Evolutionary conservation across 2,797 vertebrate species (phyloP), one percentile per base, ranked within the genome.

Genomic region (Apogon talboti): DNA sequence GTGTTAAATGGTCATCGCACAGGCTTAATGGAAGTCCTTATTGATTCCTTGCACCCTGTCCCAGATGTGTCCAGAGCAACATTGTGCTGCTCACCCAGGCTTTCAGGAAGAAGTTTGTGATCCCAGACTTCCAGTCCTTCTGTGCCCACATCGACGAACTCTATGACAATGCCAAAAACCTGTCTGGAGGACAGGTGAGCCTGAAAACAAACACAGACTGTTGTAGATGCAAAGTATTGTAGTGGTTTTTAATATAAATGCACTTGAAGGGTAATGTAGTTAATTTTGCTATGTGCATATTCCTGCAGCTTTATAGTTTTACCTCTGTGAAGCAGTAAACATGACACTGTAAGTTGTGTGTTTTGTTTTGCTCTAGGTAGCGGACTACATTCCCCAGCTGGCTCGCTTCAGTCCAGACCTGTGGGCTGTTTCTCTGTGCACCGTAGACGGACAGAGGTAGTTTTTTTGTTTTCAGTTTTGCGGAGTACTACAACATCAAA

Each of bases 61-160:
- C 37, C 81, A 99, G 98, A 87, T 99, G 98, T 86, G 97, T 99
- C 76, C 97, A 98, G 81, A 98, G 96, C 92, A 99, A 99, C 92
- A 99, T 99, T 38, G 97, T 99, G 30, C 90, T 99, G 88, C 94
- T 99, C 73, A 99, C 98, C 38, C 98, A 99, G 92, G 98, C 98
- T 52, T 99, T 99, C 90, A 93, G 98, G 80, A 96, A 97, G 92
- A 99, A 99, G 92, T 99, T 99, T 76, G 98, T 99, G 76, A 97
- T 99, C 92, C 98, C 98, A 18, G 98, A 99, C 91, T 99, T 98
- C 78, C 94, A 96, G 94, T 93, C 96, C 0, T 99, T 99, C 89
- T 92, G 94, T 53, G 95, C 95, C 19, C 97, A 99, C 89, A 96
- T 99, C 2, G 96, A 99, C 79, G 96, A 98, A 2, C 91, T 99